Evolutionary conservation across 2,888 invertebrate genomes (phyloP).

Genomic region (Drepana falcataria): DNA sequence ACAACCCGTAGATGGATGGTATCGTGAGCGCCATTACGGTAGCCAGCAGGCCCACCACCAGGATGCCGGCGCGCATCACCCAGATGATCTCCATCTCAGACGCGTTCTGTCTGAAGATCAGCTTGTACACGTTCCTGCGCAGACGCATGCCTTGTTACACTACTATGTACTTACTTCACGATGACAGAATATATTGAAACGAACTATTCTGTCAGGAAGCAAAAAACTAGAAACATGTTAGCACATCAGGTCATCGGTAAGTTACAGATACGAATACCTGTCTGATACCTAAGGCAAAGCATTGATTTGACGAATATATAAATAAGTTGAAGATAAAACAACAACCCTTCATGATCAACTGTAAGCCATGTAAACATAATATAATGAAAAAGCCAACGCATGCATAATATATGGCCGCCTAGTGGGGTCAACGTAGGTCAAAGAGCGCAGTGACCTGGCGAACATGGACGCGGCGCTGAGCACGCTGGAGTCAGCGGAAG

Average conservation of each 20-base stretch:
- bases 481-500: slow-evolving; percentile 98
- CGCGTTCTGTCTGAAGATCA: slow-evolving; percentile 96
- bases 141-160: not conserved
- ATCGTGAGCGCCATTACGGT: slow-evolving; percentile 98
- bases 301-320: too few relatives aligned
- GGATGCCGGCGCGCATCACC: slow-evolving; percentile 95
- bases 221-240: too few relatives aligned
- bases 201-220: too few relatives aligned
- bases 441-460: slow-evolving; percentile 82
- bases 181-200: too few relatives aligned
- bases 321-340: too few relatives aligned
- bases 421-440: not conserved
- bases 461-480: slow-evolving; percentile 99
- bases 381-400: too few relatives aligned
- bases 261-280: too few relatives aligned
- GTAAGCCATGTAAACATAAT: too few relatives aligned
- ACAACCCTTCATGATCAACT: too few relatives aligned
- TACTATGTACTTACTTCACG: not conserved
- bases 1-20: slow-evolving; percentile 97
- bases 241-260: too few relatives aligned
- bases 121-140: slow-evolving; percentile 94
- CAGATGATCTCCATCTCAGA: slow-evolving; percentile 98
- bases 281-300: too few relatives aligned
- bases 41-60: slow-evolving; percentile 93
- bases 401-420: too few relatives aligned